Evolutionary conservation across 2,888 invertebrate genomes (phyloP), one percentile per base, ranked within the genome.

Genomic region (Aspidiotus rigidus): DNA sequence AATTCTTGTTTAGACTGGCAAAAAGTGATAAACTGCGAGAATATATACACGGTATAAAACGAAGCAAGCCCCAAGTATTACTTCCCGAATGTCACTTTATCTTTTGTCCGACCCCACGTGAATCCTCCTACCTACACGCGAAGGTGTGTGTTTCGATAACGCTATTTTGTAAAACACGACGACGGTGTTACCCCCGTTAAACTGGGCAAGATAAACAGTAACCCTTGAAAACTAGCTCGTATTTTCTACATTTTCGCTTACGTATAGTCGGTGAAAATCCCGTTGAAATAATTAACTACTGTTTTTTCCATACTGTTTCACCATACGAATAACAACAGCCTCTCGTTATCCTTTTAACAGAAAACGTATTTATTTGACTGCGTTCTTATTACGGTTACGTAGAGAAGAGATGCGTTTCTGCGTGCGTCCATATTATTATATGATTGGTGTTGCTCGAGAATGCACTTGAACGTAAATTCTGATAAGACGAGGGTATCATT

Each of bases 1-100:
- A 72, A 72, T 72, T 67, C 67, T 67, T 72, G 72, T 72, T 72
- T 72, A 72, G 72, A 71, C 72, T 69, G 72, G 72, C 71, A 72
- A 72, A 72, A 72, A 72, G 72, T 72, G 72, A 72, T 72, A 72
- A 72, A 72, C 71, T 69, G 67, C 59, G 49, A 67, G 67, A 49
- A 59, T 67, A 67, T 67, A 67, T 49, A 57, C 42, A 55, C 57
- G 57, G 40, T 57, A 40, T 41, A 40, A 42, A 41, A 59, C 56
- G 57, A 56, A 59, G 44, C 56, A 49, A 57, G 49, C 60, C 41
- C 49, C 39, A 60, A 59, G 49, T 59, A 67, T 49, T 59, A 64
- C 64, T 64, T 64, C 64, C 64, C 64, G 64, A 67, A 59, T 67
- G 67, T 67, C 67, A 67, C 59, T 67, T 67, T 67, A 67, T 67